Evolutionary conservation across 2,888 invertebrate species (phyloP), one percentile per base, ranked within the genome.

Genomic region (Meloe dianella): DNA sequence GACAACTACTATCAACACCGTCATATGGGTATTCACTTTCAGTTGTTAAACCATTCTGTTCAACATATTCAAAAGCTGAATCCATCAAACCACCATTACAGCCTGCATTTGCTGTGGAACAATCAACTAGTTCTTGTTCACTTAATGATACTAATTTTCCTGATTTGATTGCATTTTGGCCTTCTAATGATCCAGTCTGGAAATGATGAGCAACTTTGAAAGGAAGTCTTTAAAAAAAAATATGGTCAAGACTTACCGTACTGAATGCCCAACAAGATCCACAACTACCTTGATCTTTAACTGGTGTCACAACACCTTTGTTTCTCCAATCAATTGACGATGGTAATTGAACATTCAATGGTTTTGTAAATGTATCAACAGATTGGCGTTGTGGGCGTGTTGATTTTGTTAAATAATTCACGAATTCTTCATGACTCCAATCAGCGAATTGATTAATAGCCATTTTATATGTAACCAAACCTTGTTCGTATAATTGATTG

Each of bases 31-130:
- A 47, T 1, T 8, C 1, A 20, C 20, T 0, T 47, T 47, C 47
- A 20, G 20, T 47, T 17, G 47, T 20, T 95, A 76, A 96, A 62
- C 86, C 86, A 82, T 94, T 93, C 65, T 20, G 8, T 0, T 9
- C 8, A 20, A 47, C 47, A 9, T 47, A 47, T 1, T 20, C 9
- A 2, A 47, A 17, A 20, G 47, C 9, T 9, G 8, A 20, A 6
- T 8, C 17, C 20, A 47, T 20, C 1, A 2, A 5, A 20, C 47
- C 47, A 47, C 47, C 47, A 20, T n/a, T n/a, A 20, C 47, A 47
- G 9, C 47, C 47, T 9, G 5, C 2, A 17, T 47, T 47, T 1
- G 0, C 17, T 7, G 2, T 20, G 1, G 47, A 47, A 47, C 47
- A 47, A 20, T 47, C 47, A 9, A 47, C 9, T 10, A 47, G 20